Evolutionary conservation across 2,888 invertebrate species (phyloP).

Genomic region (Patella pellucida): DNA sequence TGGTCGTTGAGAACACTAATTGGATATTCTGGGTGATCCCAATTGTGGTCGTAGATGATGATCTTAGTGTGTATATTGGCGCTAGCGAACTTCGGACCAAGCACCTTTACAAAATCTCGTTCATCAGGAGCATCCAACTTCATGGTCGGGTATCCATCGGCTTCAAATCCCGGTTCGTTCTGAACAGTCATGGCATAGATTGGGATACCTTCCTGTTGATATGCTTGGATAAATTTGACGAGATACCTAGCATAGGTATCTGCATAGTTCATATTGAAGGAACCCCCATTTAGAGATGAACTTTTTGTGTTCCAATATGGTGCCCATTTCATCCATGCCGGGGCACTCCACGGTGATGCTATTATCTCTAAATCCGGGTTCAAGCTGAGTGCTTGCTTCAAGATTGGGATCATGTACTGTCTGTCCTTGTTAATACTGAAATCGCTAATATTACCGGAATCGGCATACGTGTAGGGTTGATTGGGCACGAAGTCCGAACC

Average conservation of each 20-base stretch:
- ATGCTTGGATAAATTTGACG: not conserved
- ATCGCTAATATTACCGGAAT: not conserved
- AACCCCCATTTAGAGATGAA: not conserved
- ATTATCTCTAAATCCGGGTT: not conserved
- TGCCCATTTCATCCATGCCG: not conserved
- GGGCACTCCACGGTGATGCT: not conserved
- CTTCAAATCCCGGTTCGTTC: constrained; percentile 3
- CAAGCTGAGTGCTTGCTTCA: not conserved
- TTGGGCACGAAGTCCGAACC: not conserved
- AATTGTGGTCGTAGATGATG: constrained; percentile 1
- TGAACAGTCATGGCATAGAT: not conserved
- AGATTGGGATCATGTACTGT: not conserved
- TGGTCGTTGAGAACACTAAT: not conserved
- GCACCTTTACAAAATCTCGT: not conserved
- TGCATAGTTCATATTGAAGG: not conserved
- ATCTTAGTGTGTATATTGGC: not conserved
- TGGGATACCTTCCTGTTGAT: not conserved
- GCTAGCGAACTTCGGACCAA: not conserved
- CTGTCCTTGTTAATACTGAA: not conserved
- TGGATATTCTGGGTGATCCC: constrained; percentile 2
- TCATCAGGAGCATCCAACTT: not conserved
- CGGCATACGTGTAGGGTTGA: not conserved
- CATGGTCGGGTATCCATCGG: not conserved
- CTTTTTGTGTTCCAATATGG: not conserved
- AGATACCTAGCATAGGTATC: not conserved